Evolutionary conservation across 2,113 vertebrate species (phyloP).

Genomic region (Nerophis lumbriciformis): DNA sequence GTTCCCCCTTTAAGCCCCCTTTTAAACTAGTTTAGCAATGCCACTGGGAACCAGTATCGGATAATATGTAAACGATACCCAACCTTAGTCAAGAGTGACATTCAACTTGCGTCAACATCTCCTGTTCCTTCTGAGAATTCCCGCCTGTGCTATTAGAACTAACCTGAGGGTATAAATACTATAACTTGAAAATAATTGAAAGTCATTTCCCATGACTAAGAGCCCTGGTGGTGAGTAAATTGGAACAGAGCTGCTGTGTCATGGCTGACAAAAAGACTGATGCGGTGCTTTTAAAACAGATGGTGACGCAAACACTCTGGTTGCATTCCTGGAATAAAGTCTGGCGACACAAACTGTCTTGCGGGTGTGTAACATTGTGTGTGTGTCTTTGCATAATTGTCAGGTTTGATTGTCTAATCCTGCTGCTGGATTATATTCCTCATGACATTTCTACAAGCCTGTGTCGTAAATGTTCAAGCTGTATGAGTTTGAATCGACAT

Average conservation of each 20-base stretch:
- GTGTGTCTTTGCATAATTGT: slow-evolving; percentile 40
- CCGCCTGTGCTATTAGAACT: slow-evolving; percentile 4
- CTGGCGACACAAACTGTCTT: slow-evolving; percentile 39
- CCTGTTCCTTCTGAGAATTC: slow-evolving; percentile 1
- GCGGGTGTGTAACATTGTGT: slow-evolving; percentile 16
- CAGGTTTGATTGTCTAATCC: slow-evolving; percentile 45
- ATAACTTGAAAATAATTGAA: slow-evolving; percentile 20
- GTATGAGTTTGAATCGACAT: background rate
- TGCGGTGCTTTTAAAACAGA: slow-evolving; percentile 22
- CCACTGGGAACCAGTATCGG: no score
- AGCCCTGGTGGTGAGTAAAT: slow-evolving; percentile 25
- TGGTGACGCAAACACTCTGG: slow-evolving; percentile 26
- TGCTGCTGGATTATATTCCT: slow-evolving; percentile 37
- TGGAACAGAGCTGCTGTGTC: slow-evolving; percentile 40
- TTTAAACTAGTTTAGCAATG: no score
- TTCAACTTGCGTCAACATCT: background rate
- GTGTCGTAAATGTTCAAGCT: slow-evolving; percentile 14
- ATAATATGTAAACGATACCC: no score
- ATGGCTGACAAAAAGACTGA: slow-evolving; percentile 8
- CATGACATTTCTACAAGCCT: slow-evolving; percentile 23
- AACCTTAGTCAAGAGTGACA: background rate
- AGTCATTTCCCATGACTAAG: slow-evolving; percentile 50
- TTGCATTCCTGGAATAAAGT: slow-evolving; percentile 33
- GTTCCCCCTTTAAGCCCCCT: no score
- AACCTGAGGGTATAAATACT: slow-evolving; percentile 25